phyloP scores from a whole-genome alignment of 2,888 invertebrate species.

The Mallateleia sp. region DNA sequence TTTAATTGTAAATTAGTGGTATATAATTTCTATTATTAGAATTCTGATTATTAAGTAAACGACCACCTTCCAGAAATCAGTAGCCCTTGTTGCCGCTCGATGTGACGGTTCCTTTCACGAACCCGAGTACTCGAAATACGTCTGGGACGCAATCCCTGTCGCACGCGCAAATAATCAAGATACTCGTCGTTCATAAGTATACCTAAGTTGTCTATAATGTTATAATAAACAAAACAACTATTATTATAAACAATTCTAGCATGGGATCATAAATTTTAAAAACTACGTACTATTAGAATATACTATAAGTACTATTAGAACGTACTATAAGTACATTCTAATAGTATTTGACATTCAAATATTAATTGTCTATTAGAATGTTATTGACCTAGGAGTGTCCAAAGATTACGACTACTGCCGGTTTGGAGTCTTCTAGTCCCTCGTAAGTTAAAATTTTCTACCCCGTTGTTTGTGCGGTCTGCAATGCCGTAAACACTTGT shows the following conservation, averaged over 20 bases:
- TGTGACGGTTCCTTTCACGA: neutral
- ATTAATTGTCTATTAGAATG: no score
- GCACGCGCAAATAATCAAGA: neutral
- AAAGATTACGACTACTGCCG: neutral
- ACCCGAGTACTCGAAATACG: neutral
- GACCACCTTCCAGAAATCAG: neutral
- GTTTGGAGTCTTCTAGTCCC: neutral
- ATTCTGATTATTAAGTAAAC: no score
- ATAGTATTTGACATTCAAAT: no score
- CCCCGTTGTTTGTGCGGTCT: neutral
- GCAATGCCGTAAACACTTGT: neutral
- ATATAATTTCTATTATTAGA: no score
- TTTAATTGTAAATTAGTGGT: no score
- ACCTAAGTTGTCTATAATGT: neutral
- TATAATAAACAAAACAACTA: no score
- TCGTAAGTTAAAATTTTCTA: neutral
- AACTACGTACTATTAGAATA: no score
- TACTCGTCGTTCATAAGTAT: neutral
- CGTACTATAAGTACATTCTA: no score
- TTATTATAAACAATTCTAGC: no score
- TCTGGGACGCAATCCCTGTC: neutral
- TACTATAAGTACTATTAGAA: no score
- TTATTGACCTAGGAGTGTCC: neutral
- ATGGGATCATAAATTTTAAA: no score
- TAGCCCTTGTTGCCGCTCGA: neutral